Evolutionary conservation across 2,797 vertebrate genomes (phyloP), one percentile per base, ranked within the genome.

Genomic region (Chelonia mydas): DNA sequence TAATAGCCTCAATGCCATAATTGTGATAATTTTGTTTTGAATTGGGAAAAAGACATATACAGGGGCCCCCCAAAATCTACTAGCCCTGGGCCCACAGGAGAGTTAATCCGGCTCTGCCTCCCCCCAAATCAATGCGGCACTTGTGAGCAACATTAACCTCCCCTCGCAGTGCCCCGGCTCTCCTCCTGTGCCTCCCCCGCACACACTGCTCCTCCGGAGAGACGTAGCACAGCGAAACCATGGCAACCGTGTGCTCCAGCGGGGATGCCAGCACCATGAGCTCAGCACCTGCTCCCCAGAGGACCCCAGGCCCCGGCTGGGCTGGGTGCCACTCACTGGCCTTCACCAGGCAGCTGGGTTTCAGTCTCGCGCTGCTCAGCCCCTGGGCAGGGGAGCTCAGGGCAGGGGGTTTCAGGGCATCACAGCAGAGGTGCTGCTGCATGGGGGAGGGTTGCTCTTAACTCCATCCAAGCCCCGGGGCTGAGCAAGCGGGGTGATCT

Each of bases 211-310:
- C 91, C 91, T 94, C 4, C 4, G 88, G 94, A 83, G 92, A 95
- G 91, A 95, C 96, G 95, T 90, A 92, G 96, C 90, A 86, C 1
- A 45, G 91, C 74, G 94, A 97, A 96, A 97, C 97, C 97, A 97
- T 97, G 89, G 97, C 95, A 97, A 97, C 97, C 49, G 33, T 0
- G 0, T 37, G 55, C 6, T 0, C 90, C 5, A 2, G 81, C 15
- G 45, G 82, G 90, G 84, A 80, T 88, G 78, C 81, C 83, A 13
- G 81, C 81, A 61, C 19, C 0, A 0, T 1, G 7, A 77, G 11
- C 72, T 53, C 51, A 55, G 51, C 6, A 12, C 6, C 3, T 33
- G 12, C n/a, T 15, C 23, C 37, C 23, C 5, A 28, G 27, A 3
- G 68, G 37, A 23, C 8, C n/a, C 13, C 65, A 21, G n/a, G 59